These are phyloP conservation scores for Hexactinellida sp. DNA, from an alignment of 37 sponge, comb jelly and placozoan genomes.

Conservation along the genomic window DNA sequence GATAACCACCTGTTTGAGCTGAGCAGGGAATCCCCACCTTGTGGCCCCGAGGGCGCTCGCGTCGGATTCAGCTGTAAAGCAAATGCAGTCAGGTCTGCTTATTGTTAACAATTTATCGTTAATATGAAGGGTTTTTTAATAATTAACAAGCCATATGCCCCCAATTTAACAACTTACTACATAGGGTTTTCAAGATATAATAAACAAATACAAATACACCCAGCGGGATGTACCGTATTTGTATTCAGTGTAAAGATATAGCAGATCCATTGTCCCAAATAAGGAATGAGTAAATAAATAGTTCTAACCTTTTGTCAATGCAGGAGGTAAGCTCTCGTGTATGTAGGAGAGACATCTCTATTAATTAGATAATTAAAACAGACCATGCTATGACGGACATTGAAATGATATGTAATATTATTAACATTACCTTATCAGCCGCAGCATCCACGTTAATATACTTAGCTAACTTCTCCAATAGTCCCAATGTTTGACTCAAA, in stretches of 20 bases:
- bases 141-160: too few relatives aligned
- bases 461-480: slow-evolving; percentile 32
- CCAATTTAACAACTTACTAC: too few relatives aligned
- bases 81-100: too few relatives aligned
- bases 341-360: slow-evolving; percentile 41
- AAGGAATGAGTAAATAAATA: too few relatives aligned
- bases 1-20: background rate
- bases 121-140: too few relatives aligned
- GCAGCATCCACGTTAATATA: slow-evolving; percentile 47
- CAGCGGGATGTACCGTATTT: too few relatives aligned
- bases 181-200: too few relatives aligned
- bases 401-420: too few relatives aligned
- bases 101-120: too few relatives aligned
- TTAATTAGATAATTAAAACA: background rate
- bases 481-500: slow-evolving; percentile 20
- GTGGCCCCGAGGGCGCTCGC: background rate
- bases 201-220: too few relatives aligned
- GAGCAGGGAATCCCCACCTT: background rate
- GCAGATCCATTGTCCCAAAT: too few relatives aligned
- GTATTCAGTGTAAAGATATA: too few relatives aligned
- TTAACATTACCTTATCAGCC: slow-evolving; percentile 43
- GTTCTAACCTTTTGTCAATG: slow-evolving; percentile 41
- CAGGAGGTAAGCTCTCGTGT: slow-evolving; percentile 51
- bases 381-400: background rate
- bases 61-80: background rate